These are phyloP conservation scores for Danionella dracula DNA, from an alignment of 2,797 vertebrate genomes.

Conservation along the genomic window DNA sequence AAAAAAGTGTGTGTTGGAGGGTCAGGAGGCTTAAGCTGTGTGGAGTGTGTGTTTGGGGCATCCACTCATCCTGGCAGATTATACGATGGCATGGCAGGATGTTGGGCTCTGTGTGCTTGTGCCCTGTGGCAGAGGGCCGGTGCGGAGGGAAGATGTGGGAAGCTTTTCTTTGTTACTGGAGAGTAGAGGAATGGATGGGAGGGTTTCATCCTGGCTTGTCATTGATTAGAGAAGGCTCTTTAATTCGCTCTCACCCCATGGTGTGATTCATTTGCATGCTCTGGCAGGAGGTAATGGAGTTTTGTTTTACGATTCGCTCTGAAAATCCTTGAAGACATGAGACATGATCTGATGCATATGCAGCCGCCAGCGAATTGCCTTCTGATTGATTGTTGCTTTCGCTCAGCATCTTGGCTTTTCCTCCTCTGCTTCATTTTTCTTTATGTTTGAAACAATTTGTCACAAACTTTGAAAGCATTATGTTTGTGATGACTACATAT, in stretches of 20 bases:
- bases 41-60: slow-evolving; percentile 19
- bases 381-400: slow-evolving; percentile 82
- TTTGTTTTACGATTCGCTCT: slow-evolving; percentile 91
- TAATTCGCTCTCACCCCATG: slow-evolving; percentile 99
- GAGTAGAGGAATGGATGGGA: slow-evolving; percentile 68
- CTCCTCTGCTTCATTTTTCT: slow-evolving; percentile 23
- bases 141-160: slow-evolving; percentile 35
- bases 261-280: slow-evolving; percentile 99
- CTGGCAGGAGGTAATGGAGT: slow-evolving; percentile 99
- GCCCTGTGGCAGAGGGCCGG: slow-evolving; percentile 37
- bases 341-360: slow-evolving; percentile 98
- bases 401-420: slow-evolving; percentile 26
- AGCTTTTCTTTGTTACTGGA: slow-evolving; percentile 65
- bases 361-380: slow-evolving; percentile 96
- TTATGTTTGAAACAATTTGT: slow-evolving; percentile 34
- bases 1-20: background rate
- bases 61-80: slow-evolving; percentile 26
- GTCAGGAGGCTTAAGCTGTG: slow-evolving; percentile 8
- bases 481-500: slow-evolving; percentile 45
- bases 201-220: slow-evolving; percentile 91
- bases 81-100: background rate
- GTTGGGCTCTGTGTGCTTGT: slow-evolving; percentile 14
- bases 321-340: slow-evolving; percentile 92
- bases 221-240: slow-evolving; percentile 99
- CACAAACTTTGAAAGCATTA: slow-evolving; percentile 44